Evolutionary conservation across 2,888 invertebrate species (phyloP).

Genomic region (Cinara cedri): DNA sequence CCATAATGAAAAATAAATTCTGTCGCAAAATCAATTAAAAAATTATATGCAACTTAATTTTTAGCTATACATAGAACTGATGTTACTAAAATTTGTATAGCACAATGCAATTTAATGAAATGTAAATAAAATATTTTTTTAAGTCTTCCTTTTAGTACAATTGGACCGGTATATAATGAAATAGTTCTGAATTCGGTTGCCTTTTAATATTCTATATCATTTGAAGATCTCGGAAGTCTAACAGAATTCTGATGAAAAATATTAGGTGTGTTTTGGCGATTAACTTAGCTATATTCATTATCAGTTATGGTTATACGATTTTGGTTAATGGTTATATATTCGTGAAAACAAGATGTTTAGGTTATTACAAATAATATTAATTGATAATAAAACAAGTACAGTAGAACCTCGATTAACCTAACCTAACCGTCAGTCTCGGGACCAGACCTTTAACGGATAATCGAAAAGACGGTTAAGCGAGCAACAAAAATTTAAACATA

Average conservation of each 20-base stretch:
- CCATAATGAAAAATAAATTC: slow-evolving; percentile 8
- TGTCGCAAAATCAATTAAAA: slow-evolving; percentile 14
- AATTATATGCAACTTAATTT: neutral
- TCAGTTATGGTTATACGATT: no score
- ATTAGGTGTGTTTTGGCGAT: no score
- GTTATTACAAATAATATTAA: no score
- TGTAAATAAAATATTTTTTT: slow-evolving; percentile 17
- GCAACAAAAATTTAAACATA: no score
- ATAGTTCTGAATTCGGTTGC: slow-evolving; percentile 22
- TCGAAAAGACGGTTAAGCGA: no score
- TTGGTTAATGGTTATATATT: no score
- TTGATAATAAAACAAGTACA: no score
- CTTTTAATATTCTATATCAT: slow-evolving; percentile 1
- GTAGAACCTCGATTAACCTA: no score
- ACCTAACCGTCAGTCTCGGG: no score
- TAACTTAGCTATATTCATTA: no score
- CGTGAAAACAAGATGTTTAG: no score
- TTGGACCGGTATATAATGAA: slow-evolving; percentile 14
- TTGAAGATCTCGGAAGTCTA: slow-evolving; percentile 3
- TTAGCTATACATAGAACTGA: neutral
- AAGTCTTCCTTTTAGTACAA: slow-evolving; percentile 9
- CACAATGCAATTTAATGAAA: slow-evolving; percentile 7
- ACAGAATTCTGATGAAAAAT: slow-evolving; percentile 23
- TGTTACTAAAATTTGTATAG: neutral
- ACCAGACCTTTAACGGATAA: no score